Evolutionary conservation across 1,140 invertebrate genomes (phyloP).

Genomic region (Musca domestica): DNA sequence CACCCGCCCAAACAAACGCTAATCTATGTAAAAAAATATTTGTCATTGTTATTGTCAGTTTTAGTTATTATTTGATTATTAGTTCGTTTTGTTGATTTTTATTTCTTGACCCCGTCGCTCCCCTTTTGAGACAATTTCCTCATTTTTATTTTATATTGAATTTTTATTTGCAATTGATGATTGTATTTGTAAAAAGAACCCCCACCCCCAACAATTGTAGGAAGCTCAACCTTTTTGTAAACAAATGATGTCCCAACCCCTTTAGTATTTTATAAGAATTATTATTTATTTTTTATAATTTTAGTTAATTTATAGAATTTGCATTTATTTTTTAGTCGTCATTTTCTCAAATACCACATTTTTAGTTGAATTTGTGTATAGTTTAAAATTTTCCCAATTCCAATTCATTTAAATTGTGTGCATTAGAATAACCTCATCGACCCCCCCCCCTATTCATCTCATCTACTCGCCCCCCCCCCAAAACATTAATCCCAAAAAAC

Average conservation of each 20-base stretch:
- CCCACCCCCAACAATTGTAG: background rate
- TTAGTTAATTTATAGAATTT: slow-evolving; percentile 21
- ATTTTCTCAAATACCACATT: slow-evolving; percentile 13
- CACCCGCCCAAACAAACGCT: slow-evolving; percentile 19
- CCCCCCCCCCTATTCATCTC: no score
- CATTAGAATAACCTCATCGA: slow-evolving; percentile 38
- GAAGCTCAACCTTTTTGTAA: slow-evolving; percentile 5
- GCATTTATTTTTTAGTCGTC: slow-evolving; percentile 39
- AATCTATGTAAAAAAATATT: slow-evolving; percentile 19
- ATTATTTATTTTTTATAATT: slow-evolving; percentile 23
- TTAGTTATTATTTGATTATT: slow-evolving; percentile 26
- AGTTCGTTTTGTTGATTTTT: slow-evolving; percentile 27
- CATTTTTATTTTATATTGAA: slow-evolving; percentile 24
- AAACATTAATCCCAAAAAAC: background rate
- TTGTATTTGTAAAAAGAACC: slow-evolving; percentile 1
- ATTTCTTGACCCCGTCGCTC: background rate
- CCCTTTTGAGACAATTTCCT: background rate
- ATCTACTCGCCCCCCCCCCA: background rate
- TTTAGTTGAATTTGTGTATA: slow-evolving; percentile 45
- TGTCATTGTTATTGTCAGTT: slow-evolving; percentile 18
- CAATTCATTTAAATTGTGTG: slow-evolving; percentile 43
- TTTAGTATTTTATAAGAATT: slow-evolving; percentile 10
- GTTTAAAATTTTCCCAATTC: slow-evolving; percentile 24
- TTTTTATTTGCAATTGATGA: background rate
- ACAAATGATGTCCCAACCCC: background rate